These are phyloP conservation scores for Sapajus apella DNA, from an alignment of 2,113 vertebrate species.

Conservation along the genomic window DNA sequence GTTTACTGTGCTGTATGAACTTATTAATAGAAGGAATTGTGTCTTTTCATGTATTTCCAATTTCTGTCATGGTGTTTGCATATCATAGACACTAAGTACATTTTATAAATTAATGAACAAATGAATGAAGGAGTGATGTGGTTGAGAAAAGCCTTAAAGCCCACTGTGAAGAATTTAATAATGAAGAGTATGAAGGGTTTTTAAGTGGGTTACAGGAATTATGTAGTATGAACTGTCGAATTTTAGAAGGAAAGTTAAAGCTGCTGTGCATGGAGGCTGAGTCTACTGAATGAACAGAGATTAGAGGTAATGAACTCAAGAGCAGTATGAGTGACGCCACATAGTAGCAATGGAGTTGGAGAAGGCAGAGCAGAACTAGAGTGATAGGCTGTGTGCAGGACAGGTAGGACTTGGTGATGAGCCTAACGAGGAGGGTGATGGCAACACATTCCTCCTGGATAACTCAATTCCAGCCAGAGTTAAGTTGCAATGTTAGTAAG, in stretches of 20 bases:
- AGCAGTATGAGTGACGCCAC: not conserved
- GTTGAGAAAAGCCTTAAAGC: not conserved
- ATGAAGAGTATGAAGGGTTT: not conserved
- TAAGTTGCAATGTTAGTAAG: not conserved
- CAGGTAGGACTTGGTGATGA: not conserved
- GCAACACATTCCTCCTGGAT: not conserved
- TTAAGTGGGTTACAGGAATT: not conserved
- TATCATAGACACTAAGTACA: not conserved
- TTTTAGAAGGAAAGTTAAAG: not conserved
- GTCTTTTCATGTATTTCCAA: not conserved
- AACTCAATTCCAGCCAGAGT: not conserved
- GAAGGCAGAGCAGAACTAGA: not conserved
- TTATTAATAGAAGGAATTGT: not conserved
- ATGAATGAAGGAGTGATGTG: not conserved
- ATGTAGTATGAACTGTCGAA: not conserved
- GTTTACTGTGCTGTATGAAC: not conserved
- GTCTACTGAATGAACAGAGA: not conserved
- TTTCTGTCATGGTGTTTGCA: not conserved
- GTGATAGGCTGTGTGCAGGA: not conserved
- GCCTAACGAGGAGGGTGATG: not conserved
- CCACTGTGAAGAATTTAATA: not conserved
- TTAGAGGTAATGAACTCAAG: not conserved
- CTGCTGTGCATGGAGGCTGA: not conserved
- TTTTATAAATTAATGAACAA: not conserved
- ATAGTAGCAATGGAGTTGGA: not conserved